Conservation (phyloP, 2,113 vertebrate genomes). For the Oophaga pumilio region DNA sequence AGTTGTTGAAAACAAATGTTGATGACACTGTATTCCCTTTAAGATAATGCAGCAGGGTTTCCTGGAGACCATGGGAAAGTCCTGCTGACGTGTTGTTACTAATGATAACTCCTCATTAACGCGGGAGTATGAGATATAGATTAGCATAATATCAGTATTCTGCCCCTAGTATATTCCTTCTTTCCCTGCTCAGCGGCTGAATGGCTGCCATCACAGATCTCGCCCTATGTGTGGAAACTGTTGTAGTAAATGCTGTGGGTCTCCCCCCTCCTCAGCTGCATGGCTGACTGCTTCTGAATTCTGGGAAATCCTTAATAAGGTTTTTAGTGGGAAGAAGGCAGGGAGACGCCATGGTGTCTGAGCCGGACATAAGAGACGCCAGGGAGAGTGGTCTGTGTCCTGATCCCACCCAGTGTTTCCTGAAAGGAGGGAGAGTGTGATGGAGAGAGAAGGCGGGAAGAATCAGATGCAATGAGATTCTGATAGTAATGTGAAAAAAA, state of each 20-base stretch:
- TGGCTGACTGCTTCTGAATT: constrained; percentile 54
- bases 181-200: not conserved
- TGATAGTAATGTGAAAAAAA: constrained; percentile 11
- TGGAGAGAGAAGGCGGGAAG: constrained; percentile 9
- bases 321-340: constrained; percentile 50
- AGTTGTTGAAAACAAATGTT: too few relatives aligned
- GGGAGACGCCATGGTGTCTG: constrained; percentile 54
- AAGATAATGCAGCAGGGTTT: not conserved
- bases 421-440: constrained; percentile 47
- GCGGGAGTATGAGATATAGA: not conserved
- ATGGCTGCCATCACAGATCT: not conserved
- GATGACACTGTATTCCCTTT: too few relatives aligned
- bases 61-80: not conserved
- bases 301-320: constrained; percentile 54
- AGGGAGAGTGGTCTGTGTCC: constrained; percentile 53
- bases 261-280: constrained; percentile 33
- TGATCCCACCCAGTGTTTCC: constrained; percentile 53
- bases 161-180: too few relatives aligned
- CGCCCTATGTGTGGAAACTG: not conserved
- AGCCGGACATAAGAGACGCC: constrained; percentile 56
- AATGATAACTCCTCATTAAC: not conserved
- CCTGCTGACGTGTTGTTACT: too few relatives aligned
- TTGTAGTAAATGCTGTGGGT: constrained; percentile 6
- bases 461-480: constrained; percentile 10
- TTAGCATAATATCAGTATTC: not conserved